Evolutionary conservation across 2,113 vertebrate species (phyloP), one percentile per base, ranked within the genome.

Genomic region (Corythoichthys haematopterus): DNA sequence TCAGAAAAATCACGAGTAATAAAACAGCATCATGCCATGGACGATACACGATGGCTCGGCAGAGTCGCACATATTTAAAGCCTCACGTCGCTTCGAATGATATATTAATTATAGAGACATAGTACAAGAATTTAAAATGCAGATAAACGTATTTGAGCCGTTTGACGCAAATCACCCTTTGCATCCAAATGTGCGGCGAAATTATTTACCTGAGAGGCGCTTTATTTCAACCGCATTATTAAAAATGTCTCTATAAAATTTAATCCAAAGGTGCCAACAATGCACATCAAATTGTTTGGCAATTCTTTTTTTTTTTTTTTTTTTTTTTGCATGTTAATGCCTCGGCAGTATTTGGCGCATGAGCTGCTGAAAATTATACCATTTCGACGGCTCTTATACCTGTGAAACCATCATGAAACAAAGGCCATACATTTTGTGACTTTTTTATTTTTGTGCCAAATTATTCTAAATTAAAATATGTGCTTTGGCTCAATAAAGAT

Each of bases 1-100:
- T 33, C 88, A 85, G 62, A 84, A 88, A 88, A 89, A 79, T 62
- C 88, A 91, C 91, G 43, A 33, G 90, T 86, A 85, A 63, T 80
- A 75, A 88, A 89, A 85, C 76, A 90, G 84, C 70, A 45, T 62
- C 60, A 92, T 92, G 91, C 91, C 90, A 88, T 78, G 83, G 86
- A 91, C 89, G 88, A 45, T 45, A 28, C 28, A 12, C 10, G 82
- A 75, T 57, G 77, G 82, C 75, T 85, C 82, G 77, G 83, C 73
- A 59, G 75, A 83, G 74, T 85, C 79, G 75, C 80, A 81, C 69
- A 62, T 79, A 77, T 56, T 82, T 81, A 82, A 84, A 88, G 80
- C 80, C 80, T 79, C 71, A 85, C 69, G 65, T 75, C 62, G 84
- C 78, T 84, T 74, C 64, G 64, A 82, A 87, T 69, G 82, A 81